These are phyloP conservation scores for Eubasilissa splendida DNA, from an alignment of 2,888 invertebrate species.

Conservation along the genomic window DNA sequence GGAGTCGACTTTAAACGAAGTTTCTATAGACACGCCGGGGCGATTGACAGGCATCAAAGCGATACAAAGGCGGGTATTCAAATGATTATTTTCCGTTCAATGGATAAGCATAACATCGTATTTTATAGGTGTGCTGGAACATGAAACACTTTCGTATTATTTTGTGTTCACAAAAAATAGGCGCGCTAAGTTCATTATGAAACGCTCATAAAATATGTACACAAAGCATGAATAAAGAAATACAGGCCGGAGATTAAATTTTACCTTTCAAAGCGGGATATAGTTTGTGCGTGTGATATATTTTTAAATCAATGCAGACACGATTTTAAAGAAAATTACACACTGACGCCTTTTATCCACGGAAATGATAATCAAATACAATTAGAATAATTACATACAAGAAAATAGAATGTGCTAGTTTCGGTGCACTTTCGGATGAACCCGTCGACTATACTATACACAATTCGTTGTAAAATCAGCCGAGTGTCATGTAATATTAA, in stretches of 20 bases:
- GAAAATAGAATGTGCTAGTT: background rate
- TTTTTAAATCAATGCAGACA: slow-evolving; percentile 13
- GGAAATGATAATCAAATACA: slow-evolving; percentile 3
- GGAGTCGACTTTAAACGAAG: slow-evolving; percentile 28
- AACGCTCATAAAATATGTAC: slow-evolving; percentile 40
- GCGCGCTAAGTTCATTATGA: slow-evolving; percentile 34
- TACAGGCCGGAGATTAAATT: slow-evolving; percentile 34
- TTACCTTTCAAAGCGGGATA: slow-evolving; percentile 33
- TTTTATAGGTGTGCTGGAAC: slow-evolving; percentile 31
- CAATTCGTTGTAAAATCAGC: no score
- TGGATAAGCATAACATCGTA: slow-evolving; percentile 36
- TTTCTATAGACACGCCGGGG: slow-evolving; percentile 35
- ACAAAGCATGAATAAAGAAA: slow-evolving; percentile 26
- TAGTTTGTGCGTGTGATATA: slow-evolving; percentile 7
- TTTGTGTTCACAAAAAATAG: slow-evolving; percentile 32
- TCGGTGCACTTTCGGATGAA: slow-evolving; percentile 1
- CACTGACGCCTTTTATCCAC: no score
- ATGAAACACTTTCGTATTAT: slow-evolving; percentile 34
- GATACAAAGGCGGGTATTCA: slow-evolving; percentile 41
- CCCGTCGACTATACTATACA: background rate
- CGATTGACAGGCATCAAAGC: slow-evolving; percentile 48
- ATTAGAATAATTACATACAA: background rate
- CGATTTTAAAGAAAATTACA: background rate
- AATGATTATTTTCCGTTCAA: slow-evolving; percentile 37
- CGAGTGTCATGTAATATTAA: no score